Conservation (phyloP, 2,888 invertebrate genomes). For the Monopis laevigella region DNA sequence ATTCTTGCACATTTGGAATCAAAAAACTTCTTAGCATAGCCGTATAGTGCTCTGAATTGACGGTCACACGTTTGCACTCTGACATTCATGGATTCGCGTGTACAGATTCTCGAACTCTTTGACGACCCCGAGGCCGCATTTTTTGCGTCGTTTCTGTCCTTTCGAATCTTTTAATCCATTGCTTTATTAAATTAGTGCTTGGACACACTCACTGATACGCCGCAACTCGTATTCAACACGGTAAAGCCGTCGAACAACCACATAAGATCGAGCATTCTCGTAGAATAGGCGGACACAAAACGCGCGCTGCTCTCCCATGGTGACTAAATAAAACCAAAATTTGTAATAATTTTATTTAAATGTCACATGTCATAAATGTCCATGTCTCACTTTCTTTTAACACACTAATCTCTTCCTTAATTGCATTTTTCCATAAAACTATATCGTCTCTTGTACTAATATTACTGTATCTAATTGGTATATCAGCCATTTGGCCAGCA, state of each 20-base stretch:
- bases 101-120: constrained; percentile 10
- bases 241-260: constrained; percentile 1
- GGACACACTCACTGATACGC: constrained; percentile 12
- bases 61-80: constrained; percentile 7
- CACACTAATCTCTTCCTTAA: too few relatives aligned
- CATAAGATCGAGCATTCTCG: constrained; percentile 5
- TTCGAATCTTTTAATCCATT: constrained; percentile 14
- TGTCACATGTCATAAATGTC: too few relatives aligned
- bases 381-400: too few relatives aligned
- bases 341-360: too few relatives aligned
- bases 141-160: constrained; percentile 14
- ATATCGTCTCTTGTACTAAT: too few relatives aligned
- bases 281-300: constrained; percentile 4
- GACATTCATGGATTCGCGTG: constrained; percentile 8
- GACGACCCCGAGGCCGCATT: constrained; percentile 13
- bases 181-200: constrained; percentile 14
- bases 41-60: constrained; percentile 4
- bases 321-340: too few relatives aligned
- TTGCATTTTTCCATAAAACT: too few relatives aligned
- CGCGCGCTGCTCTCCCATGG: constrained; percentile 2
- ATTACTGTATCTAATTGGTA: too few relatives aligned
- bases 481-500: too few relatives aligned
- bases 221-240: constrained; percentile 7
- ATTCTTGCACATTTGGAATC: constrained; percentile 15
- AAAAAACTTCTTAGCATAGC: constrained; percentile 4